phyloP scores from a whole-genome alignment of 1,140 invertebrate genomes.

The Trichonephila clavipes region DNA sequence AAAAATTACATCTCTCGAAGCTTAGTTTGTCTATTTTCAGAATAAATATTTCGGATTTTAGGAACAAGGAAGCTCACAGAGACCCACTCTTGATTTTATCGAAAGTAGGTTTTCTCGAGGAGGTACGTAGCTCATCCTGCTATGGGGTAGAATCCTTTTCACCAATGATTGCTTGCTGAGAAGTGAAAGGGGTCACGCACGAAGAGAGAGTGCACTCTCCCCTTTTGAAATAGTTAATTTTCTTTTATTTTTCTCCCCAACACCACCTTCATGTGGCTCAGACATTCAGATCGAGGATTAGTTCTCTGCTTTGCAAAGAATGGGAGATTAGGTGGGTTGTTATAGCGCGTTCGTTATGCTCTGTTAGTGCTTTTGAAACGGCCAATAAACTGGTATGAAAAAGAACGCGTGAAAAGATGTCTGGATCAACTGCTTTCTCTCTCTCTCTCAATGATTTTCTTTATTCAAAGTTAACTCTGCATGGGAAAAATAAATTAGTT shows the following conservation, averaged over 20 bases:
- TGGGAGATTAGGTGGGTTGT: not conserved
- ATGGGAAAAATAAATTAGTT: not conserved
- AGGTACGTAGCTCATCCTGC: not conserved
- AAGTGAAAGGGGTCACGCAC: slow-evolving; percentile 25
- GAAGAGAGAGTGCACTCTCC: not conserved
- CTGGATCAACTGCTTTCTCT: not conserved
- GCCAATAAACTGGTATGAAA: not conserved
- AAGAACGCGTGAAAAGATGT: not conserved
- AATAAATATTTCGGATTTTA: not conserved
- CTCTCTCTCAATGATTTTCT: not conserved
- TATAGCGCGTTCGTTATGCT: not conserved
- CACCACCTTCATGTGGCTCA: not conserved
- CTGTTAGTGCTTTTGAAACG: not conserved
- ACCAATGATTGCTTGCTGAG: not conserved
- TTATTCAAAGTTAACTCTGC: not conserved
- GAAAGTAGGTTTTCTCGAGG: slow-evolving; percentile 2
- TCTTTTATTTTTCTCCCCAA: not conserved
- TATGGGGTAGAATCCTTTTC: not conserved
- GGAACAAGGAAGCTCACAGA: not conserved
- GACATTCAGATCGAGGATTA: not conserved
- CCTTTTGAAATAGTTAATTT: not conserved
- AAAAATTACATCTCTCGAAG: not conserved
- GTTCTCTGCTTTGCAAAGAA: not conserved
- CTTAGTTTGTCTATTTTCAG: not conserved
- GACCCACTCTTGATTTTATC: not conserved